A percentile compares a stretch with the other conserved stretches of the same genome.
phyloP scores from a whole-genome alignment of 2,113 vertebrate species.

The Balaenoptera acutorostrata region DNA sequence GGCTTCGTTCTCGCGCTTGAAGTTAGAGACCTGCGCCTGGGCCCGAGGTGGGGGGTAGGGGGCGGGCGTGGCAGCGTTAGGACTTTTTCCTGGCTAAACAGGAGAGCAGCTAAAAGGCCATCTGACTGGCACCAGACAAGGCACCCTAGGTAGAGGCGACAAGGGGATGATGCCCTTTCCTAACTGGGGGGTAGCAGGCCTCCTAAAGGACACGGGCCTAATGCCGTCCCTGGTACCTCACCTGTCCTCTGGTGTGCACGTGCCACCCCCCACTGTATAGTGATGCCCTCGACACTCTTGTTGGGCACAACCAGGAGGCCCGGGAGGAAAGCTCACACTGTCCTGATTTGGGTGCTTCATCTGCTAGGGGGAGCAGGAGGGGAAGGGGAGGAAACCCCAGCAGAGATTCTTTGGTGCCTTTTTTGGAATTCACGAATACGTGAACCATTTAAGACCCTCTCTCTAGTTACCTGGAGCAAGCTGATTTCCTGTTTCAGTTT shows the following conservation, averaged over 20 bases:
- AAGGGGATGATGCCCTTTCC: too few species aligned
- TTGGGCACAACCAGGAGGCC: not conserved
- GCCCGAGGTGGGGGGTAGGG: too few species aligned
- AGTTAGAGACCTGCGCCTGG: slow-evolving; percentile 83
- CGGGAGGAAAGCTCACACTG: fast-evolving
- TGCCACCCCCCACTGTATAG: not conserved
- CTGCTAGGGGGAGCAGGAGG: not conserved
- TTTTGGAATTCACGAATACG: fast-evolving
- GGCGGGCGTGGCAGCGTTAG: fast-evolving
- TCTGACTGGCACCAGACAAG: fast-evolving
- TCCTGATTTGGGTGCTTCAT: fast-evolving
- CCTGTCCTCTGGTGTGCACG: fast-evolving
- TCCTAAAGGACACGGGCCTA: not conserved
- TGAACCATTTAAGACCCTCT: fast-evolving
- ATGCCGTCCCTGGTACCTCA: fast-evolving
- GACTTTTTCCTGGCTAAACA: fast-evolving
- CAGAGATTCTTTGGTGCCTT: too few species aligned
- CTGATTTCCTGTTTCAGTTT: slow-evolving; percentile 85
- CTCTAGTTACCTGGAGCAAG: slow-evolving; percentile 40
- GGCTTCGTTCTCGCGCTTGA: slow-evolving; percentile 78
- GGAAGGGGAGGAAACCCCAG: too few species aligned
- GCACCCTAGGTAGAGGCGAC: fast-evolving
- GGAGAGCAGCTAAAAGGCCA: not conserved
- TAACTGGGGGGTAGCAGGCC: too few species aligned
- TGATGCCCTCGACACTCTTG: fast-evolving